These are phyloP conservation scores for Passer montanus DNA, from an alignment of 2,113 vertebrate species.

Conservation along the genomic window DNA sequence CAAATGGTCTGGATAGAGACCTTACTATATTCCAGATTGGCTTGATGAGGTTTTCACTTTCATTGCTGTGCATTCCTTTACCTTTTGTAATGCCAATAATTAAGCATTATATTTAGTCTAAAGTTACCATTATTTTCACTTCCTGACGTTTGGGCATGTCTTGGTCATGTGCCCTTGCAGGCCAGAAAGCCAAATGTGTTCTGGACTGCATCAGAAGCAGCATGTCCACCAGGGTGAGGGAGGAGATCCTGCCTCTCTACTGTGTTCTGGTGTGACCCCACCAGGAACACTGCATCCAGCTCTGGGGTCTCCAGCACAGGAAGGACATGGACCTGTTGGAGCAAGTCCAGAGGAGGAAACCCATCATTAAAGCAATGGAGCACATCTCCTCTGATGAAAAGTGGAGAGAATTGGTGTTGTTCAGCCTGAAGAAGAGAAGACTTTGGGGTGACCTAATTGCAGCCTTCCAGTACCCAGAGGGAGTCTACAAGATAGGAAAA, in stretches of 20 bases:
- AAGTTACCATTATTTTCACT: background rate
- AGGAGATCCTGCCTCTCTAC: background rate
- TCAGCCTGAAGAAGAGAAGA: background rate
- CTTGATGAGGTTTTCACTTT: background rate
- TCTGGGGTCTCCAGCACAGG: background rate
- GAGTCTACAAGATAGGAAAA: background rate
- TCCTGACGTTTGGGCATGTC: background rate
- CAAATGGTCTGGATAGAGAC: background rate
- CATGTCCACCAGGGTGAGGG: accelerated
- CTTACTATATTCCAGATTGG: background rate
- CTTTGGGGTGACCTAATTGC: background rate
- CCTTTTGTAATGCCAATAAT: background rate
- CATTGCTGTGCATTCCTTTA: background rate
- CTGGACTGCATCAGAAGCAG: background rate
- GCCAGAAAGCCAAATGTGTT: background rate
- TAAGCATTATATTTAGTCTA: background rate
- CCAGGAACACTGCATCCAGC: background rate
- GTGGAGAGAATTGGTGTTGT: background rate
- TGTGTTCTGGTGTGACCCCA: background rate
- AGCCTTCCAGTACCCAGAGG: background rate
- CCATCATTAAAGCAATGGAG: background rate
- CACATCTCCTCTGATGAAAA: background rate
- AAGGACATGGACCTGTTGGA: background rate
- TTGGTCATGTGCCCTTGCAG: background rate
- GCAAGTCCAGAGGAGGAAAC: background rate